Evolutionary conservation across 2,113 vertebrate species (phyloP).

Genomic region (Rhabdomys dilectus): DNA sequence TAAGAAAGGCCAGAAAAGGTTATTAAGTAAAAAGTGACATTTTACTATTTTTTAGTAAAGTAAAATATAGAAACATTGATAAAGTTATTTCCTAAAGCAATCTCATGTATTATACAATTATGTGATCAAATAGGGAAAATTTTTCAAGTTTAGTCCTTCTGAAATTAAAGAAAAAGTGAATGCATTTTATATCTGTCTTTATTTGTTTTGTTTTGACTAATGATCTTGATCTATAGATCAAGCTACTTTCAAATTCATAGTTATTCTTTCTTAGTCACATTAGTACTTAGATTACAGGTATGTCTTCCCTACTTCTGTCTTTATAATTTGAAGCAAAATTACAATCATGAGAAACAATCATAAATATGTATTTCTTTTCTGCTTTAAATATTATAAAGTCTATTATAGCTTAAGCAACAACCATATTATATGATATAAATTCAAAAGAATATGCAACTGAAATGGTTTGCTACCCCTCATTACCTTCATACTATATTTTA

Average conservation of each 20-base stretch:
- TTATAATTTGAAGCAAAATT: neutral
- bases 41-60: constrained; percentile 3
- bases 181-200: neutral
- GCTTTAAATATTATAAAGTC: neutral
- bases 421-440: neutral
- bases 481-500: neutral
- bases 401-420: neutral
- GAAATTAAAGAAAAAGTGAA: neutral
- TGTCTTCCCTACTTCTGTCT: neutral
- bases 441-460: neutral
- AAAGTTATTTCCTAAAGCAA: neutral
- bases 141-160: neutral
- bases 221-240: neutral
- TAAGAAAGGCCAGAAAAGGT: constrained; percentile 12
- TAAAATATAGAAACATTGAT: neutral
- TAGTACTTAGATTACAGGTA: neutral
- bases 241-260: neutral
- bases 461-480: neutral
- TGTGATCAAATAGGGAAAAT: neutral
- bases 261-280: too few relatives aligned
- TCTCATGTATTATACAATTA: neutral
- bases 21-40: neutral
- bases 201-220: neutral
- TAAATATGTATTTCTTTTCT: neutral
- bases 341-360: neutral